Conservation (phyloP, 2,888 invertebrate species). For the Rhopalosiphum nymphaeae region DNA sequence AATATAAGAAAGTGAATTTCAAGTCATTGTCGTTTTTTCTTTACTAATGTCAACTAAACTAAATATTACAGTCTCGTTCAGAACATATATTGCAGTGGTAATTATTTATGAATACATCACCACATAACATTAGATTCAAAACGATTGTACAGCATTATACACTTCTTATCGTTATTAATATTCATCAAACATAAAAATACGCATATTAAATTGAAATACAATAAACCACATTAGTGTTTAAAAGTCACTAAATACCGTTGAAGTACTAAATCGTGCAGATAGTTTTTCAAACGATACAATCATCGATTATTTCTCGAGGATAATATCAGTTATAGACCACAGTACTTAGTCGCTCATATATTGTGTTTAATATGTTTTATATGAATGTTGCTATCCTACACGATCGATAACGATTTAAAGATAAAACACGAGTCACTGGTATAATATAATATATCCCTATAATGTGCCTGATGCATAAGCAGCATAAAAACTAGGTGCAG, state of each 20-base stretch:
- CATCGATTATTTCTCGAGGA: background rate
- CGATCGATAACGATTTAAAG: background rate
- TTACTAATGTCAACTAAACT: background rate
- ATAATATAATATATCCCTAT: background rate
- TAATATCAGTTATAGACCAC: background rate
- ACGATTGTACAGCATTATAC: background rate
- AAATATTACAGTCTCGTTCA: background rate
- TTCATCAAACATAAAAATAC: background rate
- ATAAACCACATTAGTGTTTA: conserved; percentile 7
- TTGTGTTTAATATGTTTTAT: background rate
- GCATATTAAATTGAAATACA: background rate
- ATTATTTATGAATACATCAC: conserved; percentile 5
- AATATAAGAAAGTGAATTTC: background rate
- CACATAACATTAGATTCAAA: background rate
- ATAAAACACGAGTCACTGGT: background rate
- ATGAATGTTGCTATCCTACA: background rate
- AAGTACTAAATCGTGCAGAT: background rate
- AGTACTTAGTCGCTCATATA: background rate
- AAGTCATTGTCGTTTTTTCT: background rate
- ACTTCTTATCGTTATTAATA: background rate
- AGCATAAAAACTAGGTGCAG: background rate
- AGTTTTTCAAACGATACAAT: background rate
- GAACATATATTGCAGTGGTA: background rate
- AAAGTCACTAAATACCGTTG: background rate
- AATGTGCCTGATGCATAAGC: background rate